Base-by-base conservation (phyloP, 2,888 invertebrate species). In the Stenotaenia linearis region DNA sequence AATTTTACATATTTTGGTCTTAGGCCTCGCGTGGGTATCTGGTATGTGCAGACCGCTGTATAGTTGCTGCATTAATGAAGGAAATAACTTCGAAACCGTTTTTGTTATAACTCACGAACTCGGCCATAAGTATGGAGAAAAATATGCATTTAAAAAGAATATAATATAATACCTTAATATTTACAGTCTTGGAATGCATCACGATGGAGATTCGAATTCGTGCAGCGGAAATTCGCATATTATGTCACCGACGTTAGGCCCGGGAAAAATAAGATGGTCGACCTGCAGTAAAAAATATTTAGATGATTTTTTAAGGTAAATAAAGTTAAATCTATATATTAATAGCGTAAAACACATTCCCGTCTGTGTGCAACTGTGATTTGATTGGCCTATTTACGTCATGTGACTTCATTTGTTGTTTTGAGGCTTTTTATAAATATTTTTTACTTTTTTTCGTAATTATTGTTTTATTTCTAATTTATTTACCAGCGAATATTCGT, bases 41-140 rank as follows among this genome's bases (percentile, higher is more conserved):
- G 86, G 86, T 12, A 86, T 86, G 86, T 86, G 86, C 80, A 84
- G 85, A 61, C 83, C 83, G 1, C 82, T 83, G 32, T 85, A 85
- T 81, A 85, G 85, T 37, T 86, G 86, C 80, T 85, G 86, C 9
- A 83, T 86, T 35, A 85, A 85, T 80, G 86, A 86, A 83, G 86
- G 85, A 9, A 83, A 83, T 23, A 84, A 83, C 75, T 86, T 86
- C 81, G 85, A 85, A 79, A 83, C 85, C 1, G 85, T 85, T 2
- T 86, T 84, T 81, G 86, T 86, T 25, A 86, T 86, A 18, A 85
- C 86, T 5, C 86, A 86, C 80, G 86, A 86, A 81, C 84, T 86
- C 82, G 86, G 86, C 0, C 86, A 86, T 82, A 85, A 84, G 84
- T 85, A 80, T 80, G 81, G 56, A 18, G 1, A 7, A 77, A 25